Evolutionary conservation across 2,113 vertebrate species (phyloP).

Genomic region (Mormoops blainvillei): DNA sequence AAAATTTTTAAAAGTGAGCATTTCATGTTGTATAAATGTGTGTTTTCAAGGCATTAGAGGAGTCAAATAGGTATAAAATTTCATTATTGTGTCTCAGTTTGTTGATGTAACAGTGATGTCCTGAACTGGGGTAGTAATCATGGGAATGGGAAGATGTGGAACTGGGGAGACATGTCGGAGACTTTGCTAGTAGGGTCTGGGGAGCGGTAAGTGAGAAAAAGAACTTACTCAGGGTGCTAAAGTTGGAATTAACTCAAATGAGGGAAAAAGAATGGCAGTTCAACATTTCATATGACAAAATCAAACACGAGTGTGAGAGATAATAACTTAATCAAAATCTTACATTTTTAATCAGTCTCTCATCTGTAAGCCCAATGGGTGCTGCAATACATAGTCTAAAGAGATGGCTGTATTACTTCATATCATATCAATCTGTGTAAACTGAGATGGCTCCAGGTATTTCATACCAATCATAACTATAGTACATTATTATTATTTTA

Average conservation of each 20-base stretch:
- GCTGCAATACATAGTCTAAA: neutral
- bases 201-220: neutral
- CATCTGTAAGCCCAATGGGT: neutral
- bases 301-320: neutral
- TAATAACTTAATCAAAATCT: neutral
- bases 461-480: neutral
- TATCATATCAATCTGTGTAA: neutral
- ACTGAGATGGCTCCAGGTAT: neutral
- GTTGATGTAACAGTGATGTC: neutral
- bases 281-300: neutral
- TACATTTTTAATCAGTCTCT: neutral
- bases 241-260: neutral
- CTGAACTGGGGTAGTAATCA: neutral
- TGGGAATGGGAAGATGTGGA: neutral
- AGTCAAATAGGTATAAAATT: neutral
- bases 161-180: neutral
- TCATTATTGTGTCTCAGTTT: neutral
- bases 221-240: neutral
- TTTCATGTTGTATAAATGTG: neutral
- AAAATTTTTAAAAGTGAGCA: neutral
- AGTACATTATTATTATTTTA: too few species aligned
- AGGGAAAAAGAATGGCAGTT: neutral
- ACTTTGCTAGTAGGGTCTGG: neutral
- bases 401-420: neutral
- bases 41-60: neutral